A percentile compares a stretch with the other conserved stretches of the same genome.
Evolutionary conservation across 2,888 invertebrate species (phyloP).

Genomic region (Ennomos fuscantarius): DNA sequence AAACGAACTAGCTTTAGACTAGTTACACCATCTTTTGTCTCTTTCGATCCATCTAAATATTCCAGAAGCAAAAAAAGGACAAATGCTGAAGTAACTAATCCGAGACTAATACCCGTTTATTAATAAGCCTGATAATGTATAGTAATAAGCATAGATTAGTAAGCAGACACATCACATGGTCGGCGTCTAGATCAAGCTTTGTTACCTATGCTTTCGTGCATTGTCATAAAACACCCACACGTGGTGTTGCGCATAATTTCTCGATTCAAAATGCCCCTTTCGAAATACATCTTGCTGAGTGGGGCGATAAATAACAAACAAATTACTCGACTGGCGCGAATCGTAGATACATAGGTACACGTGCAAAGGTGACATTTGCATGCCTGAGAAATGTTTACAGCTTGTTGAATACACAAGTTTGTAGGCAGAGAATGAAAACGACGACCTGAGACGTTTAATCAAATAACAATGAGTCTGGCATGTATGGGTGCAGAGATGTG

Average conservation of each 20-base stretch:
- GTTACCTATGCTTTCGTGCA: conserved; percentile 66
- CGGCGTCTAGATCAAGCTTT: conserved; percentile 45
- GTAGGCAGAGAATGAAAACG: conserved; percentile 43
- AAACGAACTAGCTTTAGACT: too few species aligned
- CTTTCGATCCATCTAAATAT: too few species aligned
- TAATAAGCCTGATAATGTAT: too few species aligned
- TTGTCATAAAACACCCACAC: conserved; percentile 80
- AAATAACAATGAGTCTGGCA: conserved; percentile 37
- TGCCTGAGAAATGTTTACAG: conserved; percentile 70
- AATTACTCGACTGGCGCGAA: conserved; percentile 73
- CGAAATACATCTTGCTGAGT: conserved; percentile 71
- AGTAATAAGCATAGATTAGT: conserved; percentile 32
- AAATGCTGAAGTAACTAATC: too few species aligned
- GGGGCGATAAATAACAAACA: conserved; percentile 76
- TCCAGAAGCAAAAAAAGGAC: too few species aligned
- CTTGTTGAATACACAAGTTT: conserved; percentile 37
- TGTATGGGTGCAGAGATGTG: conserved; percentile 8
- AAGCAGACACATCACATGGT: conserved; percentile 36
- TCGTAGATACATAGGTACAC: conserved; percentile 53
- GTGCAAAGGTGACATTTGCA: conserved; percentile 72
- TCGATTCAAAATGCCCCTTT: conserved; percentile 75
- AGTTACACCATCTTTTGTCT: too few species aligned
- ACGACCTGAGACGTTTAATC: conserved; percentile 48
- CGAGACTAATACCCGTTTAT: too few species aligned
- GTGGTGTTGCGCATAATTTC: conserved; percentile 72